A percentile compares a stretch with the other conserved stretches of the same genome.
Conservation (phyloP, 2,113 vertebrate species). For the Myiozetetes cayanensis region DNA sequence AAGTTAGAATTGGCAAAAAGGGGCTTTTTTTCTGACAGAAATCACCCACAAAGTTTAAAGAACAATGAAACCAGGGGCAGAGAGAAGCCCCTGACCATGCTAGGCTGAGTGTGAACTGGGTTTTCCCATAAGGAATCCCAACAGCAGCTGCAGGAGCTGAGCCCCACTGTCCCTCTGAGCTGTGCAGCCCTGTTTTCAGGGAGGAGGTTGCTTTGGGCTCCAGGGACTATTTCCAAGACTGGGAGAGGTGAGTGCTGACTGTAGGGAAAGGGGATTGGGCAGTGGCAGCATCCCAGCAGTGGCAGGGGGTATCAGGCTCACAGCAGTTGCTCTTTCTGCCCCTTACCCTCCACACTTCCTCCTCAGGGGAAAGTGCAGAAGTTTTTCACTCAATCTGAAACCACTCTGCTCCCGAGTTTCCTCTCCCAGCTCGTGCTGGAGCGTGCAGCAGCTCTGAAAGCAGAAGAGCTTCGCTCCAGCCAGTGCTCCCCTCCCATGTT, state of each 20-base stretch:
- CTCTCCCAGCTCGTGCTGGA: background rate
- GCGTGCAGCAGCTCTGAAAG: background rate
- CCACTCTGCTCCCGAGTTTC: background rate
- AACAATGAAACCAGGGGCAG: background rate
- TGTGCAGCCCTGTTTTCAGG: background rate
- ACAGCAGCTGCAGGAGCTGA: rapidly evolving
- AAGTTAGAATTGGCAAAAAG: background rate
- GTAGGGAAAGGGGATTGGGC: background rate
- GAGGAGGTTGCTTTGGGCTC: background rate
- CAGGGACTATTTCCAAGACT: background rate
- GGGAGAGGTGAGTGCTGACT: rapidly evolving
- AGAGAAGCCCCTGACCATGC: background rate
- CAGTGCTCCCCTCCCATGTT: rapidly evolving
- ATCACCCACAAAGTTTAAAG: background rate
- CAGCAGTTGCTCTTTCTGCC: background rate
- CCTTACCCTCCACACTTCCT: background rate
- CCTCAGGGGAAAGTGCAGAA: background rate
- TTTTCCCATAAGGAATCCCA: rapidly evolving
- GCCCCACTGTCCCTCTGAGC: background rate
- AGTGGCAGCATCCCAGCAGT: background rate
- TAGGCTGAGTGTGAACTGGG: background rate
- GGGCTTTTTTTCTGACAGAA: background rate
- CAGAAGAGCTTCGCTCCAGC: background rate
- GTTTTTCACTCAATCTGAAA: background rate
- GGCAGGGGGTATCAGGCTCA: rapidly evolving